These are phyloP conservation scores for Myanophis thanlyinensis DNA, from an alignment of 2,113 vertebrate species.

Conservation along the genomic window DNA sequence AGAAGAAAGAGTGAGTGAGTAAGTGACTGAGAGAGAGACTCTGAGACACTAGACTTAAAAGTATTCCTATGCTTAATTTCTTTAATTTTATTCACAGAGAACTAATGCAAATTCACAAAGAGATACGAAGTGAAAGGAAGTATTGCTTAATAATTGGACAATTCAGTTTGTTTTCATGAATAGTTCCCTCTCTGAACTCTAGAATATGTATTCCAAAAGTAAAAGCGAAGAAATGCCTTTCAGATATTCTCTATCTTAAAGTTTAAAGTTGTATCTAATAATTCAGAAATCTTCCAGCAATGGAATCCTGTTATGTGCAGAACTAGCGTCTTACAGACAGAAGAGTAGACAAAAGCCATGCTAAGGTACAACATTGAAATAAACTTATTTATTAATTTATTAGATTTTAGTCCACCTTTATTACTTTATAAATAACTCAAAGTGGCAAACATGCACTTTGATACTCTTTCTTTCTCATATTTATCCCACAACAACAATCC, in stretches of 20 bases:
- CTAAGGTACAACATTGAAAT: neutral
- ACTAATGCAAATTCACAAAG: neutral
- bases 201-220: neutral
- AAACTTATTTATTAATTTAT: neutral
- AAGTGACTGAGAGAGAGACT: neutral
- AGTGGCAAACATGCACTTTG: neutral
- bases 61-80: neutral
- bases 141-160: neutral
- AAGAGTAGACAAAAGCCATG: accelerated
- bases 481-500: neutral
- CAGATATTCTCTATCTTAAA: neutral
- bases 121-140: neutral
- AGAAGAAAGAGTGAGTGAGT: neutral
- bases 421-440: neutral
- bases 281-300: neutral
- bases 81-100: neutral
- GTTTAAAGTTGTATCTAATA: neutral
- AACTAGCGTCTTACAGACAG: neutral
- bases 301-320: neutral
- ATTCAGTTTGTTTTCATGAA: neutral
- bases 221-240: neutral
- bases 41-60: neutral
- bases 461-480: neutral
- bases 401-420: neutral
- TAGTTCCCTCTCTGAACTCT: neutral